Conservation (phyloP, 1,140 invertebrate species). For the Periplaneta americana region DNA sequence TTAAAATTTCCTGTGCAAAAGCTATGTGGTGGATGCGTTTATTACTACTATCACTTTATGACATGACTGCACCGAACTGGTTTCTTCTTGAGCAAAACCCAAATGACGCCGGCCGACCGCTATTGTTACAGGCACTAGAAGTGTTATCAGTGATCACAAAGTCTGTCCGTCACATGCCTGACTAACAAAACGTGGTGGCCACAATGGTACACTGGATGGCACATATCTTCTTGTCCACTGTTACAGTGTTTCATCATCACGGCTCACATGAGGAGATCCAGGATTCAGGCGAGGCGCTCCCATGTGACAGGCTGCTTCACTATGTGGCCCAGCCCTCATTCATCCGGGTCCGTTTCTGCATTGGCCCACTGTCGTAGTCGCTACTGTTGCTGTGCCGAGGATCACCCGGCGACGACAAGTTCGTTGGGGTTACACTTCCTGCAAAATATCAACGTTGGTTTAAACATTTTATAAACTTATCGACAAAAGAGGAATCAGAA, state of each 20-base stretch:
- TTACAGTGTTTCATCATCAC: background rate
- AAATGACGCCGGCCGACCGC: background rate
- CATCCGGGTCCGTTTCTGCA: conserved; percentile 75
- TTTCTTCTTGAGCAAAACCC: background rate
- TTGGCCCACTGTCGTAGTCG: conserved; percentile 75
- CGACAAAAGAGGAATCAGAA: no score
- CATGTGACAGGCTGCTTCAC: conserved; percentile 19
- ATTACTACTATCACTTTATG: background rate
- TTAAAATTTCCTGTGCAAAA: background rate
- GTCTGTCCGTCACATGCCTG: background rate
- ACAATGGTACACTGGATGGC: conserved; percentile 1
- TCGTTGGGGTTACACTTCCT: conserved; percentile 71
- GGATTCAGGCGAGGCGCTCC: background rate
- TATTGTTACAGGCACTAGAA: background rate
- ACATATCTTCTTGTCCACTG: conserved; percentile 1
- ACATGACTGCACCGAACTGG: background rate
- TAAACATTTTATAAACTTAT: no score
- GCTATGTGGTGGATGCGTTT: background rate
- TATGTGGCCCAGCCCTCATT: conserved; percentile 82
- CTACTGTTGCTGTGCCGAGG: conserved; percentile 45
- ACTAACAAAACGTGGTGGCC: background rate
- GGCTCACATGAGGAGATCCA: background rate
- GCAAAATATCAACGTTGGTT: conserved; percentile 21
- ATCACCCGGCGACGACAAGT: conserved; percentile 61
- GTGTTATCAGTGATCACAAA: no score